These are phyloP conservation scores for Sporophila hypoxantha DNA, from an alignment of 2,113 vertebrate genomes.

Conservation along the genomic window DNA sequence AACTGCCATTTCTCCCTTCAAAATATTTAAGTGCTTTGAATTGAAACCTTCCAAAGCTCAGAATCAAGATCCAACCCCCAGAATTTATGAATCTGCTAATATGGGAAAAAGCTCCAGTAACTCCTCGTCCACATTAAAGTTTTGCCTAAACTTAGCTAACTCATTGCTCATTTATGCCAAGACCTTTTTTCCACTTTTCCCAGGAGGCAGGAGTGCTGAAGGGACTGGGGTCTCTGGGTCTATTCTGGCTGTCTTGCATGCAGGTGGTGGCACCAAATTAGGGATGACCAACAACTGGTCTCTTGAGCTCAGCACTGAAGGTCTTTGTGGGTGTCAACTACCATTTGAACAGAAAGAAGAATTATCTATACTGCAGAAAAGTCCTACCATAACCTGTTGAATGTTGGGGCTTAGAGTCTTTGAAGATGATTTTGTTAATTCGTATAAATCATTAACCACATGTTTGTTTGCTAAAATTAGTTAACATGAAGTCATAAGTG, in stretches of 20 bases:
- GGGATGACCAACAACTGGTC: not conserved
- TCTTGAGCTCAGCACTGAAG: not conserved
- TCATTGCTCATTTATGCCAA: not conserved
- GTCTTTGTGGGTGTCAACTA: not conserved
- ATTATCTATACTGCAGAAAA: not conserved
- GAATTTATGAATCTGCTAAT: not conserved
- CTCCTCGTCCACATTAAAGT: not conserved
- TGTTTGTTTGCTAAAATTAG: not conserved
- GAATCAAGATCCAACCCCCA: not conserved
- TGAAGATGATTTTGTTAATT: not conserved
- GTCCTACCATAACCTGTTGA: not conserved
- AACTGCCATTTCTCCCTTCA: not conserved
- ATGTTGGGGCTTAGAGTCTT: not conserved
- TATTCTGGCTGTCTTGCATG: not conserved
- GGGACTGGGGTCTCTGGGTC: not conserved
- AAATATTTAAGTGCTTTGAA: not conserved
- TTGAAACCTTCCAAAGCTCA: not conserved
- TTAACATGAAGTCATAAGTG: not conserved
- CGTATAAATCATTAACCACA: not conserved
- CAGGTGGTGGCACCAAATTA: not conserved
- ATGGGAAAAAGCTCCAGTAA: not conserved
- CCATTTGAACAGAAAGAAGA: not conserved
- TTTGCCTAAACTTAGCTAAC: not conserved
- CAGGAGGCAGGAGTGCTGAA: not conserved
- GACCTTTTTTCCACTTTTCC: not conserved